A percentile compares a stretch with the other conserved stretches of the same genome.
phyloP scores from a whole-genome alignment of 2,797 vertebrate species.

The Sebastes diaconus region DNA sequence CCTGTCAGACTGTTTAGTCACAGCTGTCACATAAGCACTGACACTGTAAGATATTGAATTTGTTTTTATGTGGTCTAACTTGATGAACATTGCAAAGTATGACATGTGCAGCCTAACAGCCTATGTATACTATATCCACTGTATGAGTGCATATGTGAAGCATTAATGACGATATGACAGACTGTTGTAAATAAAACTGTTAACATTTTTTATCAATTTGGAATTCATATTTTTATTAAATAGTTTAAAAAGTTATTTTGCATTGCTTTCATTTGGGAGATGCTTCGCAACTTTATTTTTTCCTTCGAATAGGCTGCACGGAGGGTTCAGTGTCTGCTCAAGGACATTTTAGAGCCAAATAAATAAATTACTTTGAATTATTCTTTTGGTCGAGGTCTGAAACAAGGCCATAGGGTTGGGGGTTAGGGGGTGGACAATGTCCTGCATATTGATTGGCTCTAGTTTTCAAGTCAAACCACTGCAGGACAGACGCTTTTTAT shows the following conservation, averaged over 20 bases:
- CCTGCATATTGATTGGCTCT: too few relatives aligned
- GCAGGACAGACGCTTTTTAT: too few relatives aligned
- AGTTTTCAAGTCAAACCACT: too few relatives aligned
- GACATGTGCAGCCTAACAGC: background rate
- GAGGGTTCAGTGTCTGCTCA: background rate
- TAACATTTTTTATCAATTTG: background rate
- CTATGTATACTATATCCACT: background rate
- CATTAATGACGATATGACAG: background rate
- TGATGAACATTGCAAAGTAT: background rate
- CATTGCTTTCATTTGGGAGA: background rate
- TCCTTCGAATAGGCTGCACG: background rate
- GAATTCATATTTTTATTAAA: constrained; percentile 5
- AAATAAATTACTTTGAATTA: too few relatives aligned
- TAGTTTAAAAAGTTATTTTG: background rate
- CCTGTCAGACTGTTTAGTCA: background rate
- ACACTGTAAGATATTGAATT: background rate
- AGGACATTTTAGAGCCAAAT: background rate
- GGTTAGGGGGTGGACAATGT: too few relatives aligned
- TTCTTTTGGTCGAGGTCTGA: background rate
- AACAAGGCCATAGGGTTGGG: background rate
- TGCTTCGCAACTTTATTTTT: background rate
- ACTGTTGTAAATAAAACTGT: constrained; percentile 3
- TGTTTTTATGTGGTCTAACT: background rate
- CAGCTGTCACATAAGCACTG: constrained; percentile 6
- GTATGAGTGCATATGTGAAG: background rate